Percentiles rank a stretch among this genome's conserved stretches.
phyloP scores from a whole-genome alignment of 2,113 vertebrate species.

The Antigone vipio region DNA sequence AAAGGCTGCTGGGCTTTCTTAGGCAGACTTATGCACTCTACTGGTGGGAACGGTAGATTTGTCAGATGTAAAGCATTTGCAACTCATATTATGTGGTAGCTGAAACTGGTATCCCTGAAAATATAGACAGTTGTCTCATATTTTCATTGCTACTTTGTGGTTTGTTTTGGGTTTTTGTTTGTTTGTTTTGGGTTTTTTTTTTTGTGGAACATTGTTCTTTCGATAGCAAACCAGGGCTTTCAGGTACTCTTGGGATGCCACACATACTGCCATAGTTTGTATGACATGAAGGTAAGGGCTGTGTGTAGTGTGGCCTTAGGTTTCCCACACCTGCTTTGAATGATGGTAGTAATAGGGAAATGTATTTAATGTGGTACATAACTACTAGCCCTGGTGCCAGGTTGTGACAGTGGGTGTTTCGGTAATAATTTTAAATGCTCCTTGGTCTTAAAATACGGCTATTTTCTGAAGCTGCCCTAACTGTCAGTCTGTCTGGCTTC shows the following conservation, averaged over 20 bases:
- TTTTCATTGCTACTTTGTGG: background rate
- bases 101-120: background rate
- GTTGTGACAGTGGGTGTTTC: background rate
- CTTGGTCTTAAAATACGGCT: background rate
- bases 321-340: background rate
- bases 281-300: background rate
- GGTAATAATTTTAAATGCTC: background rate
- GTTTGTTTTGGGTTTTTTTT: no score
- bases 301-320: background rate
- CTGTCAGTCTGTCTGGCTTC: background rate
- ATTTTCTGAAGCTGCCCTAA: background rate
- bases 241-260: background rate
- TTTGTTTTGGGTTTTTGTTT: no score
- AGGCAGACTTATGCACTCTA: background rate
- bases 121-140: background rate
- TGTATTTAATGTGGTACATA: background rate
- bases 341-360: background rate
- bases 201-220: background rate
- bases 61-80: background rate
- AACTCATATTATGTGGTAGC: background rate
- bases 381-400: background rate
- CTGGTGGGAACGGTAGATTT: conserved; percentile 1
- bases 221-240: background rate
- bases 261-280: background rate
- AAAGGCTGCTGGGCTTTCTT: conserved; percentile 2